phyloP scores from a whole-genome alignment of 2,888 invertebrate genomes.

The Dioctria linearis region DNA sequence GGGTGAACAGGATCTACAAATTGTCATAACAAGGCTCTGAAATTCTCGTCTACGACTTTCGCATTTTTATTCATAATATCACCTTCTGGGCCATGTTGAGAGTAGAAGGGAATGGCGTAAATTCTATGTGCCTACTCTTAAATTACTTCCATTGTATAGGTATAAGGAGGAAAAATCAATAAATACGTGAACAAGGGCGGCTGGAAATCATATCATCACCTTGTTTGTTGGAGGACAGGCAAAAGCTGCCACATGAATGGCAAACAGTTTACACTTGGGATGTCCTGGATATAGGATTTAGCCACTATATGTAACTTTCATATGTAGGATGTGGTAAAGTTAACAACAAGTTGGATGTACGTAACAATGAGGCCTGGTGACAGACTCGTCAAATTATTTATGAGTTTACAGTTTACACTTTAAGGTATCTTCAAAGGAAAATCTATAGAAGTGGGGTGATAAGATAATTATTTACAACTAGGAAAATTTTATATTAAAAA shows the following conservation, averaged over 20 bases:
- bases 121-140: neutral
- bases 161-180: neutral
- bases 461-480: no score
- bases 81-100: neutral
- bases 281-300: neutral
- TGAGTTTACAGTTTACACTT: no score
- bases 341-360: no score
- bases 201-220: neutral
- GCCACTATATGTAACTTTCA: no score
- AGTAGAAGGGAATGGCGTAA: neutral
- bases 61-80: slow-evolving; percentile 2
- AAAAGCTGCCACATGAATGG: neutral
- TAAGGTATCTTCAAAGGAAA: no score
- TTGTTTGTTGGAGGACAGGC: neutral
- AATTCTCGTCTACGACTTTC: neutral
- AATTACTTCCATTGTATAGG: slow-evolving; percentile 1
- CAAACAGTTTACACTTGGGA: slow-evolving; percentile 6
- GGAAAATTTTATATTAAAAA: no score
- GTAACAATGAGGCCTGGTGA: no score
- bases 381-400: no score
- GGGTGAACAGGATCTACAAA: neutral
- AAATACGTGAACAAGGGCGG: neutral
- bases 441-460: no score
- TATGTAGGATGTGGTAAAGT: no score
- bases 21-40: neutral